Base-by-base conservation (phyloP, 2,113 vertebrate genomes). In the Lucifuga dentata region DNA sequence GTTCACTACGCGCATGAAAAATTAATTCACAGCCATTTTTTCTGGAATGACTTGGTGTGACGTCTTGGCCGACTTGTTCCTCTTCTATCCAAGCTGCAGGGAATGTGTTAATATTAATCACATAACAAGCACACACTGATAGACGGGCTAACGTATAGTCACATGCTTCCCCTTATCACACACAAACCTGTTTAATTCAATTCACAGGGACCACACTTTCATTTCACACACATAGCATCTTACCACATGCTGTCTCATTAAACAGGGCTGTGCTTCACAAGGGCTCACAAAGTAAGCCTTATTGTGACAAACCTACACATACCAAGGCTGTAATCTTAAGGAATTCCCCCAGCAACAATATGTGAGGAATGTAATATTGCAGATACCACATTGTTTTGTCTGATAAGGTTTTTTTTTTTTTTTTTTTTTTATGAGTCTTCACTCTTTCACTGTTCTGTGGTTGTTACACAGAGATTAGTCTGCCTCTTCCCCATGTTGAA, bases 241-340 rank as follows among this genome's bases (percentile, higher is more conserved):
- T 55, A 78, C 53, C 87, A 74, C 83, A 81, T 66, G 79, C 81
- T 85, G 67, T 83, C 81, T 90, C 73, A 86, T 90, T 89, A 89
- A 84, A 78, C 39, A 62, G 35, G 61, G 68, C 76, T 73, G 74
- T 57, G 84, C 81, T 78, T 84, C 81, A 82, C 73, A 61, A 44
- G 48, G 46, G 68, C 56, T 26, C 64, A 61, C 60, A 88, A 68
- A 80, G 72, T 75, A 62, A 57, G 12, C 33, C 51, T 67, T 65
- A 50, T 76, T 86, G 72, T 78, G 58, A 44, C 39, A 56, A 21
- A 48, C 43, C 49, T 51, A 58, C 6, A 7, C 35, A 80, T 65
- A 66, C 76, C 23, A 2, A 6, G 38, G 63, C 64, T 26, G 8
- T 38, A 60, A 68, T 70, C 50, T 58, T 40, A 52, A 74, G 62